Percentiles rank a stretch among this genome's conserved stretches.
phyloP scores from a whole-genome alignment of 1,140 invertebrate genomes.

The Halyomorpha halys region DNA sequence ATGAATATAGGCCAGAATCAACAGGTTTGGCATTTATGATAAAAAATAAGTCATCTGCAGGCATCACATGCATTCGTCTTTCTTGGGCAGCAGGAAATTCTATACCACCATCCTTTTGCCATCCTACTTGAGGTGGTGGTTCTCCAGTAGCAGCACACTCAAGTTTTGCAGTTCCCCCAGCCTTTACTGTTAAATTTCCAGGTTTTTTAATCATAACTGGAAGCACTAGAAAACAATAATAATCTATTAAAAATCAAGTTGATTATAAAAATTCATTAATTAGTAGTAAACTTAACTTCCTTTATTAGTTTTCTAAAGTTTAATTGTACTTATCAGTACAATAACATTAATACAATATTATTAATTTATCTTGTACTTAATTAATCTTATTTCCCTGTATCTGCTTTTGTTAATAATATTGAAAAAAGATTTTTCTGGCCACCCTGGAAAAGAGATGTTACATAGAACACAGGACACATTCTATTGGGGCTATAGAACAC shows the following conservation, averaged over 20 bases:
- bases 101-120: conserved; percentile 89
- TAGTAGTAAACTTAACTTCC: background rate
- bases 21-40: conserved; percentile 78
- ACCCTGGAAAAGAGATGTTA: too few species aligned
- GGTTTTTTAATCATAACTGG: conserved; percentile 80
- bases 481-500: too few species aligned
- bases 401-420: too few species aligned
- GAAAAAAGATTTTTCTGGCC: too few species aligned
- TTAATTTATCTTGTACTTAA: too few species aligned
- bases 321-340: background rate
- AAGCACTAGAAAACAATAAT: conserved; percentile 51
- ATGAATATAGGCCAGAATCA: conserved; percentile 88
- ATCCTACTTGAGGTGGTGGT: conserved; percentile 77
- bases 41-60: conserved; percentile 81
- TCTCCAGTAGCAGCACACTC: conserved; percentile 85
- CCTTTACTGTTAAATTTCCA: conserved; percentile 67
- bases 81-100: conserved; percentile 92
- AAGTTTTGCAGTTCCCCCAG: conserved; percentile 74
- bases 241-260: conserved; percentile 6
- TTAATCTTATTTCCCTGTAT: too few species aligned
- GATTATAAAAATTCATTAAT: too few species aligned
- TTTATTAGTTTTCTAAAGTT: background rate
- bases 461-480: too few species aligned
- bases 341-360: too few species aligned
- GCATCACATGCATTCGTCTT: conserved; percentile 83